A percentile compares a stretch with the other conserved stretches of the same genome.
phyloP scores from a whole-genome alignment of 2,113 vertebrate genomes.

The Ptychochromis oligacanthus region DNA sequence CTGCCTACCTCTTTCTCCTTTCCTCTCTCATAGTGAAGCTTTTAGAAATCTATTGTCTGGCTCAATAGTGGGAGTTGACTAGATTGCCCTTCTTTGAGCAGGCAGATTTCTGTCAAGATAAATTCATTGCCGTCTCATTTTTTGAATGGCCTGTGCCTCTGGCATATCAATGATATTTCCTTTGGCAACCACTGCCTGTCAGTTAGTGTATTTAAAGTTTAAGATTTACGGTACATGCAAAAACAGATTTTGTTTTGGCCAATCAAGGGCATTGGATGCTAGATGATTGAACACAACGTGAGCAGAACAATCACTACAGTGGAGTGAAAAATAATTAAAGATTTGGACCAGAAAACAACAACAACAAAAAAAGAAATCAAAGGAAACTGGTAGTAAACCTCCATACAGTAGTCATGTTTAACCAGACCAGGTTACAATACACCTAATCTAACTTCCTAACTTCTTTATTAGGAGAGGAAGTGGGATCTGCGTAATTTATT shows the following conservation, averaged over 20 bases:
- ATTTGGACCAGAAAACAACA: not conserved
- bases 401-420: no score
- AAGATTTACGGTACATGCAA: not conserved
- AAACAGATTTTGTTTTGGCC: not conserved
- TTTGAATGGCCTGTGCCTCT: not conserved
- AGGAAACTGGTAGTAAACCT: not conserved
- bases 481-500: no score
- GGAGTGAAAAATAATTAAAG: not conserved
- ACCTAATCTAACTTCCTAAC: no score
- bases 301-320: not conserved
- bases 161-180: not conserved
- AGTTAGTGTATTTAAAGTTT: not conserved
- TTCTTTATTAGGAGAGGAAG: no score
- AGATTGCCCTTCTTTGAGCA: not conserved
- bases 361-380: no score
- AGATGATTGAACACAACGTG: not conserved
- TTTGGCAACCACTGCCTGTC: not conserved
- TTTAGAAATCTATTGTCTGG: slow-evolving; percentile 15
- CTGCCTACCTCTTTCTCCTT: slow-evolving; percentile 1
- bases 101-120: slow-evolving; percentile 28
- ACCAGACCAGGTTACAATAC: no score
- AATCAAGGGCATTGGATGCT: not conserved
- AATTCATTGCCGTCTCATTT: slow-evolving; percentile 10
- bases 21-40: not conserved
- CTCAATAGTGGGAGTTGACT: slow-evolving; percentile 2